Base-by-base conservation (phyloP, 2,113 vertebrate genomes). In the Piliocolobus tephrosceles region DNA sequence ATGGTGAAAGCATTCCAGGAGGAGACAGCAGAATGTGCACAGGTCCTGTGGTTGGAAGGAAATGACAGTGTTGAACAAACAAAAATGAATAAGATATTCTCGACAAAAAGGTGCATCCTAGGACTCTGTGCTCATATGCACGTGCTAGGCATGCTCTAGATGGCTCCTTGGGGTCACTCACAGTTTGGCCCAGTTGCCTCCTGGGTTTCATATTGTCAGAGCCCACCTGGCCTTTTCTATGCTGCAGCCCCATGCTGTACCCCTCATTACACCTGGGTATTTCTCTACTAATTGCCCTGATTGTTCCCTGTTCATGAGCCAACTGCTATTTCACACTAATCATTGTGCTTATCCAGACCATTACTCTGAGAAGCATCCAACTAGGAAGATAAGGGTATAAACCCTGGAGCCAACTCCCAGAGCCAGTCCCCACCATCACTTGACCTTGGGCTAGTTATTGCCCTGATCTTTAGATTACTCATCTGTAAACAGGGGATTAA, bases 171-270 rank as follows among this genome's bases (percentile, higher is more conserved):
- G 1, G 10, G 18, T 9, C 38, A 81, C 9, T 13, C 78, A 11
- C 1, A 61, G 27, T 58, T 45, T 27, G n/a, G 40, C 27, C 38
- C 27, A 30, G 22, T 0, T 90, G 2, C 7, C 20, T 30, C 4
- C 8, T 57, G 25, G 35, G 13, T 38, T 61, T 84, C 17, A 43
- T 81, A 47, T 23, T 50, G 9, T 45, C 38, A 27, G 38, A 64
- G 0, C 22, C 20, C 11, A 45, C 5, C 4, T 57, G 38, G 18
- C 12, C 20, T 85, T 92, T 90, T 3, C 45, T 27, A 43, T 2
- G 35, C 10, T 30, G 6, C 4, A 73, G 3, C 25, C 3, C 27
- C 32, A 10, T 0, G 10, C 61, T 58, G 27, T 4, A 73, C 9
- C 11, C 52, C 1, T 12, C 2, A 4, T 79, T 58, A 30, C 6